These are phyloP conservation scores for Micromys minutus DNA, from an alignment of 2,113 vertebrate genomes.

Conservation along the genomic window DNA sequence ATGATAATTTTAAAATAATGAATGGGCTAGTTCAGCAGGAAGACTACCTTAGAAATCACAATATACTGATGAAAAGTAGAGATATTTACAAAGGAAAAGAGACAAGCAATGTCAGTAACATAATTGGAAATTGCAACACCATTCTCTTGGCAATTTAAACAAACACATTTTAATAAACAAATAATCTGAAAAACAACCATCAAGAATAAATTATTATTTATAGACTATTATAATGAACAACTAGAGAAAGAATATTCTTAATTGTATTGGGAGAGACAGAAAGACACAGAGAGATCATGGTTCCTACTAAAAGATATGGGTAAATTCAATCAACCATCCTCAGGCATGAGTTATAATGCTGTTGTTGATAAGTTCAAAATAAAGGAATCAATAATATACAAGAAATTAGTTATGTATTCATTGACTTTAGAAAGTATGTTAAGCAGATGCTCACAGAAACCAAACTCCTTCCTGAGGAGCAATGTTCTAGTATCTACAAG, in stretches of 20 bases:
- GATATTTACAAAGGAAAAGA: neutral
- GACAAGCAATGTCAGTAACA: neutral
- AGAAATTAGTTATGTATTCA: neutral
- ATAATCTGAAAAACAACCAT: neutral
- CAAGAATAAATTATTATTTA: neutral
- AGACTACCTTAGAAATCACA: neutral
- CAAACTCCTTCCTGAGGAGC: neutral
- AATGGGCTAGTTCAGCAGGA: neutral
- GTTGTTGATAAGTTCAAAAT: neutral
- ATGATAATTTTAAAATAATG: conserved; percentile 1
- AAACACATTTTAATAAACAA: conserved; percentile 19
- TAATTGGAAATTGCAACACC: neutral
- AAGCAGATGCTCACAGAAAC: neutral
- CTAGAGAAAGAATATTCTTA: neutral
- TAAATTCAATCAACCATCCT: neutral
- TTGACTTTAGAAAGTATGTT: neutral
- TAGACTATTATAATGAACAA: neutral
- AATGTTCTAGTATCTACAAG: neutral
- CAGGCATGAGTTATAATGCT: neutral
- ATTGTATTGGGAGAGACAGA: neutral
- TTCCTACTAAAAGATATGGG: neutral
- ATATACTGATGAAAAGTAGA: neutral
- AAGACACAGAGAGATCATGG: neutral
- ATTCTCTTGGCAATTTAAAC: neutral
- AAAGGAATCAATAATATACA: neutral